Base-by-base conservation (phyloP, 2,113 vertebrate genomes). In the Perca fluviatilis region DNA sequence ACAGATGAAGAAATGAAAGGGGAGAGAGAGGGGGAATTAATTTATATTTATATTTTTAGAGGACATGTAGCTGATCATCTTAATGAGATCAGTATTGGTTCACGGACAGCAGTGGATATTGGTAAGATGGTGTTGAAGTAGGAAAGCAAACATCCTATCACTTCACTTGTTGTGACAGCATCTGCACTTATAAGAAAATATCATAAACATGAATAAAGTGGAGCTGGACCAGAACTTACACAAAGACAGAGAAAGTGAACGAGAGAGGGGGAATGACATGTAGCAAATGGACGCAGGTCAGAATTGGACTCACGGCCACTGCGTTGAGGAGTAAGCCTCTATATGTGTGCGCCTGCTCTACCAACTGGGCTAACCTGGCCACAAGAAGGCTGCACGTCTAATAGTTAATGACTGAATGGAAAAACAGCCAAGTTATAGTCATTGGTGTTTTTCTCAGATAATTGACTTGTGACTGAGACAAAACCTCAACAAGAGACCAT, bases 21-120 rank as follows among this genome's bases (percentile, higher is more conserved):
- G 5, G 33, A 33, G 33, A 33, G 33, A 33, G 33, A 33, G 33
- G 27, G 27, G 27, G 27, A 27, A 80, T 84, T 15, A 58, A 80
- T 74, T 81, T 87, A 79, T 93, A 92, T 93, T 93, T 92, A 93
- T 92, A 91, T 89, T 88, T 90, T 73, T 85, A 78, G 74, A 85
- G 58, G 53, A 77, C 33, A 21, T 80, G 65, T 75, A 73, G 74
- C 79, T 79, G 58, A 69, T 80, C 81, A 86, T 79, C 67, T 73
- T 77, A 74, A 72, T 54, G 40, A 79, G 67, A 81, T 79, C 58
- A 33, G 18, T 67, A 36, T 75, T 74, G 51, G 62, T 66, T 77
- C 68, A 62, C 67, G 56, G 74, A 79, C 40, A 74, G 43, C 62
- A 73, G 46, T 60, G 73, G 77, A 85, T 63, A 74, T 78, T 70